phyloP scores from a whole-genome alignment of 53 echinoderm and acorn worm species.

The Echinarachnius parma region DNA sequence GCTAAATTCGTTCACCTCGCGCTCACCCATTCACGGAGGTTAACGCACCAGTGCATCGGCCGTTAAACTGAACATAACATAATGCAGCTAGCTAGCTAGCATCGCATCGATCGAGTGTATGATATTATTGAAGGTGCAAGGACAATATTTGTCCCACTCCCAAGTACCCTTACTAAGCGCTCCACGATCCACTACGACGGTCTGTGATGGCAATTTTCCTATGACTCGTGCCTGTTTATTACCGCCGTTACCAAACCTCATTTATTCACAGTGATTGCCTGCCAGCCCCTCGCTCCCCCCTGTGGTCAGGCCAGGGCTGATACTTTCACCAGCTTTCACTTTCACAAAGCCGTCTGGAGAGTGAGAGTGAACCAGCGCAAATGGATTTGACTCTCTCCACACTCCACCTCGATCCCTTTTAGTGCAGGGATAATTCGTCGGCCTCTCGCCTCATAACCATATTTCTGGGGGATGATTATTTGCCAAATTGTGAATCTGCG shows the following conservation, averaged over 20 bases:
- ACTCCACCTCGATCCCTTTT: not conserved
- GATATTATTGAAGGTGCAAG: constrained; percentile 11
- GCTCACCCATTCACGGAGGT: no score
- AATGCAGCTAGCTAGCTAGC: no score
- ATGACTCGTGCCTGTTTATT: constrained; percentile 4
- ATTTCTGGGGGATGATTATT: no score
- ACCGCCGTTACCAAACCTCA: constrained; percentile 17
- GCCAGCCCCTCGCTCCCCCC: not conserved
- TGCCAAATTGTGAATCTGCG: no score
- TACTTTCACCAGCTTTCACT: constrained; percentile 14
- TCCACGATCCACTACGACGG: no score
- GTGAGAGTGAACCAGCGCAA: no score
- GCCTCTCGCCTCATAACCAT: not conserved
- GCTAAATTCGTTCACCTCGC: no score
- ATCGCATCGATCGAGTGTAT: not conserved
- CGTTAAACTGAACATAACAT: no score
- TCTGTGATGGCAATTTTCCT: constrained; percentile 12
- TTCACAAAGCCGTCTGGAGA: no score
- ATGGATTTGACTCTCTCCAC: not conserved
- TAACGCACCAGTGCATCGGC: no score
- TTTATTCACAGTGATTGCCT: constrained; percentile 16
- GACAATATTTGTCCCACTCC: not conserved
- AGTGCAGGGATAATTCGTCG: not conserved
- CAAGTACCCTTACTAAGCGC: no score
- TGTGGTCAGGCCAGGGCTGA: no score